Percentiles rank a stretch among this genome's conserved stretches.
Conservation (phyloP, 1,140 invertebrate species). For the Micrasema longulum region DNA sequence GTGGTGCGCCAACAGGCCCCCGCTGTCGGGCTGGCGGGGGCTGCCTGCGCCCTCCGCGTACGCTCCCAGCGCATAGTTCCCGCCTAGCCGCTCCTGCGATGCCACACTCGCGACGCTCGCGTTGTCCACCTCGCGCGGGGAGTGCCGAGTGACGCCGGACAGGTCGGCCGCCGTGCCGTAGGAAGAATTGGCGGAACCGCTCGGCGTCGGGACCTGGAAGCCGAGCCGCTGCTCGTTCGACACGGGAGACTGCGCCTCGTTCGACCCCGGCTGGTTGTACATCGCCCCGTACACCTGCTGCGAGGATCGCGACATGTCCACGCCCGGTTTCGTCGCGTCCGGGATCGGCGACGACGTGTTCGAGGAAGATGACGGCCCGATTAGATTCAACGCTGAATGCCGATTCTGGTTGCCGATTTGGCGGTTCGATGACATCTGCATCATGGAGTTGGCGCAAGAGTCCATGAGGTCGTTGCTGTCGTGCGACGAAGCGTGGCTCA, state of each 20-base stretch:
- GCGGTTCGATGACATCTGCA: slow-evolving; percentile 48
- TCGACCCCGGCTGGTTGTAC: slow-evolving; percentile 56
- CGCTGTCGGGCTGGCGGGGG: slow-evolving; percentile 54
- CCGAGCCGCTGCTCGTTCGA: slow-evolving; percentile 52
- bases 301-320: slow-evolving; percentile 49
- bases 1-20: slow-evolving; percentile 55
- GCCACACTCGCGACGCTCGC: slow-evolving; percentile 51
- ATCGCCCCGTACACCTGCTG: slow-evolving; percentile 54
- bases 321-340: slow-evolving; percentile 42
- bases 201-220: slow-evolving; percentile 54
- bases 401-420: slow-evolving; percentile 42
- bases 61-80: slow-evolving; percentile 25
- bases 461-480: slow-evolving; percentile 54
- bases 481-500: slow-evolving; percentile 51
- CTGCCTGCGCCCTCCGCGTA: slow-evolving; percentile 57
- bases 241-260: slow-evolving; percentile 51
- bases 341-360: slow-evolving; percentile 51
- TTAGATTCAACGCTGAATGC: slow-evolving; percentile 51
- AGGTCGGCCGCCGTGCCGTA: slow-evolving; percentile 51
- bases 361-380: slow-evolving; percentile 49
- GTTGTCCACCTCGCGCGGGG: slow-evolving; percentile 48
- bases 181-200: slow-evolving; percentile 50
- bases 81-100: slow-evolving; percentile 44
- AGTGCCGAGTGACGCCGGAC: slow-evolving; percentile 47
- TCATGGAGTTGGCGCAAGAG: slow-evolving; percentile 44